phyloP scores from a whole-genome alignment of 2,113 vertebrate genomes.

The Peucedramus taeniatus region DNA sequence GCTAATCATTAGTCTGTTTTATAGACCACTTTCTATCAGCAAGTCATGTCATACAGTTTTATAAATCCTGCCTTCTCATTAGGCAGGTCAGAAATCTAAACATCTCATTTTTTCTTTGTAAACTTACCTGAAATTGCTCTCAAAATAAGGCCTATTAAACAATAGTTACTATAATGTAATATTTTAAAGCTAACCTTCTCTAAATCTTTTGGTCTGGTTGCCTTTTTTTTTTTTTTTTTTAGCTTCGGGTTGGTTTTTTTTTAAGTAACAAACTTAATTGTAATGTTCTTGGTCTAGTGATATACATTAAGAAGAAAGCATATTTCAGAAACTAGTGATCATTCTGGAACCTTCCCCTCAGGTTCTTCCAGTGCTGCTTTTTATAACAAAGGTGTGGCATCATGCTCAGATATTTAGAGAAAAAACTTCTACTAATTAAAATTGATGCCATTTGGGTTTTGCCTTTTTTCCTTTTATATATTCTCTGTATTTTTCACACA shows the following conservation, averaged over 20 bases:
- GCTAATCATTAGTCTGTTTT: conserved; percentile 33
- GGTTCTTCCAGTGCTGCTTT: not conserved
- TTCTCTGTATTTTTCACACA: not conserved
- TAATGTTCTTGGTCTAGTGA: not conserved
- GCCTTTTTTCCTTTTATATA: not conserved
- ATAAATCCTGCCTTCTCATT: not conserved
- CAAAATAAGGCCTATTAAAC: not conserved
- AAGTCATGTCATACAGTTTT: conserved; percentile 14
- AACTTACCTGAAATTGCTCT: not conserved
- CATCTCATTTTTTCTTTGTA: not conserved
- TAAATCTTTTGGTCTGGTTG: not conserved
- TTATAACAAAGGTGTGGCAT: not conserved
- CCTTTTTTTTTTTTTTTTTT: not conserved
- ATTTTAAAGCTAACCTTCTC: not conserved
- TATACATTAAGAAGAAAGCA: not conserved
- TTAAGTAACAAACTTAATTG: not conserved
- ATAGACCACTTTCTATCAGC: not conserved
- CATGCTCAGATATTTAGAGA: not conserved
- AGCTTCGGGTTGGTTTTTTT: not conserved
- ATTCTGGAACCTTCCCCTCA: not conserved
- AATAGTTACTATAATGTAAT: not conserved
- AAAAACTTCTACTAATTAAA: not conserved
- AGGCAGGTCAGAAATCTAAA: not conserved
- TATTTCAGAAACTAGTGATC: not conserved
- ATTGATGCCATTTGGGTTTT: not conserved